phyloP scores from a whole-genome alignment of 2,113 vertebrate genomes.

The Xenus cinereus region DNA sequence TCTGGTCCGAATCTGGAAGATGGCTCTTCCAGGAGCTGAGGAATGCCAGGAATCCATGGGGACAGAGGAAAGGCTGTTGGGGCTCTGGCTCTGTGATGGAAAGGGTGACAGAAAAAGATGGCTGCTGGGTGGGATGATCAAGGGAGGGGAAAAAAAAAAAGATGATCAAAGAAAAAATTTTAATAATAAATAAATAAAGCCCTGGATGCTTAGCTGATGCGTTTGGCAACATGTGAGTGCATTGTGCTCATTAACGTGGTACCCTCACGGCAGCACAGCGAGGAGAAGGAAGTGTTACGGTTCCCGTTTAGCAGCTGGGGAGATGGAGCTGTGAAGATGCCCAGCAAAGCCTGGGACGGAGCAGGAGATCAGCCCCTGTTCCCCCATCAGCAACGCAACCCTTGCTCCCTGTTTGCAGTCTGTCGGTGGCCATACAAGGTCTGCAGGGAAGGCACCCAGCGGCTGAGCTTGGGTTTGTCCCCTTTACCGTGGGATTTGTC shows the following conservation, averaged over 20 bases:
- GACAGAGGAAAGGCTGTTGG: background rate
- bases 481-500: background rate
- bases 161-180: background rate
- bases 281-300: background rate
- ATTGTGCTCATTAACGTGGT: background rate
- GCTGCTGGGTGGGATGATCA: background rate
- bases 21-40: constrained; percentile 1
- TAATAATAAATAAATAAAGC: background rate
- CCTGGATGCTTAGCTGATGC: background rate
- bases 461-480: background rate
- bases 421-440: background rate
- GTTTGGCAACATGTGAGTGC: background rate
- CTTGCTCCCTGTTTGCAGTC: background rate
- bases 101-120: background rate
- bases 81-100: background rate
- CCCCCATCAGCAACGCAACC: background rate
- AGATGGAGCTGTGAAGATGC: background rate
- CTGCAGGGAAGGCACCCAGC: background rate
- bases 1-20: constrained; percentile 15
- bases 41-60: background rate
- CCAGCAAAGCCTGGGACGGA: background rate
- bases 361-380: background rate
- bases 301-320: background rate
- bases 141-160: background rate
- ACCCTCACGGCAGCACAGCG: rapidly evolving